Percentiles rank a stretch among this genome's conserved stretches.
Evolutionary conservation across 2,113 vertebrate species (phyloP).

Genomic region (Emberiza fucata): DNA sequence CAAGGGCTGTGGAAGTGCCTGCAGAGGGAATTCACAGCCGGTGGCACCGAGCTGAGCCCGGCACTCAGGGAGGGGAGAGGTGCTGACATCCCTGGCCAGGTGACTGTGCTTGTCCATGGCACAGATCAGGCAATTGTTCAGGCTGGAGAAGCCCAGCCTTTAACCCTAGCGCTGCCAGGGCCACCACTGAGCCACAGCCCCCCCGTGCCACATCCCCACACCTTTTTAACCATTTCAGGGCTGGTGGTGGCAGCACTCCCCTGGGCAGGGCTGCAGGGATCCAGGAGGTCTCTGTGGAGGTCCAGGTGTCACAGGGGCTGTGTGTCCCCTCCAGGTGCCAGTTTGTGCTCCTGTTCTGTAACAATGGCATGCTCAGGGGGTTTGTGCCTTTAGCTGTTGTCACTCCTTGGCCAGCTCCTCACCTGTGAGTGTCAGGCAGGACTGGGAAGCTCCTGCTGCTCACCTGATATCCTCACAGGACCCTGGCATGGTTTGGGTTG

Average conservation of each 20-base stretch:
- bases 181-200: background rate
- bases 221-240: accelerated
- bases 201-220: background rate
- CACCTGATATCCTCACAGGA: background rate
- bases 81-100: accelerated
- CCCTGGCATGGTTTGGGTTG: background rate
- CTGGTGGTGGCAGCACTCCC: background rate
- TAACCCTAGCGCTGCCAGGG: background rate
- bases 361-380: background rate
- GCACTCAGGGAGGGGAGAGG: background rate
- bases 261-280: background rate
- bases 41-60: background rate
- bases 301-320: accelerated
- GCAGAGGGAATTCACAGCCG: background rate
- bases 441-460: background rate
- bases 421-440: background rate
- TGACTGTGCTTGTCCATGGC: background rate
- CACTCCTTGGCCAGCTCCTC: background rate
- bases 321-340: accelerated
- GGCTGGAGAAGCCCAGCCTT: background rate
- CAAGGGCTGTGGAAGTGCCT: background rate
- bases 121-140: background rate
- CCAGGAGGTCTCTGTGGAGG: accelerated
- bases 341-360: accelerated
- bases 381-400: accelerated